phyloP scores from a whole-genome alignment of 2,113 vertebrate genomes.

The Calidris pygmaea region DNA sequence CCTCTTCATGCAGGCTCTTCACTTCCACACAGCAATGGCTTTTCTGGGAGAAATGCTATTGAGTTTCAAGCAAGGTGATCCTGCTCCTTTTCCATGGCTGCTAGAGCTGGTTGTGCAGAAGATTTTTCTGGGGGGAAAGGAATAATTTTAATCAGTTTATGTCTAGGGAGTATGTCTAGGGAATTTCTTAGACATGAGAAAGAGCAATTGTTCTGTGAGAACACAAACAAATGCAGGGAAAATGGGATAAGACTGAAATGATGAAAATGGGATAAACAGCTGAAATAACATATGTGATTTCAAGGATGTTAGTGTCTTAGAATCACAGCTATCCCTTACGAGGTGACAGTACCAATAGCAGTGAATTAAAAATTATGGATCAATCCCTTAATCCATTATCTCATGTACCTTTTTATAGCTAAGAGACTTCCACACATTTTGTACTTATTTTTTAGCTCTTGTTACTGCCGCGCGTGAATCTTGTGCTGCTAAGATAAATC shows the following conservation, averaged over 20 bases:
- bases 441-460: constrained; percentile 46
- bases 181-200: background rate
- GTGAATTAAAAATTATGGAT: background rate
- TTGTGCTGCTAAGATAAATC: constrained; percentile 59
- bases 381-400: background rate
- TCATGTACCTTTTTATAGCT: background rate
- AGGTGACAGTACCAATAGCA: background rate
- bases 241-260: background rate
- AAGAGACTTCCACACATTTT: background rate
- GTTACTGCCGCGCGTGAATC: constrained; percentile 67
- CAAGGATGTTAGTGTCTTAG: background rate
- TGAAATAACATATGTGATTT: background rate
- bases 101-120: background rate
- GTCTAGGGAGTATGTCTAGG: background rate
- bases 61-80: background rate
- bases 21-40: background rate
- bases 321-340: background rate
- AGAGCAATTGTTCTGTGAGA: background rate
- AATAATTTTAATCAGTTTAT: background rate
- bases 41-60: background rate
- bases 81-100: background rate
- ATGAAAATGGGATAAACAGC: background rate
- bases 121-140: background rate
- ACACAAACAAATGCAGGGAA: background rate
- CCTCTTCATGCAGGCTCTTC: background rate